Percentiles rank a stretch among this genome's conserved stretches.
Conservation (phyloP, 2,888 invertebrate genomes). For the Drosophila antonietae region DNA sequence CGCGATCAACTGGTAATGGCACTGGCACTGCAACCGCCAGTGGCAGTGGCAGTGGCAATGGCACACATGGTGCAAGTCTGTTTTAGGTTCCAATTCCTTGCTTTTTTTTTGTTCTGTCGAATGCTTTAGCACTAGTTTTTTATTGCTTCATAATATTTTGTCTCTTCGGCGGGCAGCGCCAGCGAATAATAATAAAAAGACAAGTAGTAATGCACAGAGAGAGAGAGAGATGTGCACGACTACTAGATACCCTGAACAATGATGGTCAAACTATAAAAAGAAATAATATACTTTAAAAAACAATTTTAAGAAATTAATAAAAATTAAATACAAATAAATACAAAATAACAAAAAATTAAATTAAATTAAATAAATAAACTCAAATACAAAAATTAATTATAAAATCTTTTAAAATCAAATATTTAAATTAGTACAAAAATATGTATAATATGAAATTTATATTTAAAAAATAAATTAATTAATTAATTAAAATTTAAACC, state of each 20-base stretch:
- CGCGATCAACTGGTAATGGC: conserved; percentile 53
- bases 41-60: conserved; percentile 49
- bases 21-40: conserved; percentile 74
- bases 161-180: conserved; percentile 29
- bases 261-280: no score
- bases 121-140: conserved; percentile 81
- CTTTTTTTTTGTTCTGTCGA: conserved; percentile 77
- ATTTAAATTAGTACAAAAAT: no score
- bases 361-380: no score
- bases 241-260: background rate
- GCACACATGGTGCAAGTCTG: conserved; percentile 83
- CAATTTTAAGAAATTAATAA: no score
- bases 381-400: no score
- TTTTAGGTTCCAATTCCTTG: conserved; percentile 52
- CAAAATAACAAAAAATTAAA: no score
- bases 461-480: no score
- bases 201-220: background rate
- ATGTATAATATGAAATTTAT: no score
- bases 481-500: no score
- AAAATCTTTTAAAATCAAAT: no score
- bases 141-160: conserved; percentile 71
- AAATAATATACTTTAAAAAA: no score
- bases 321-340: no score
- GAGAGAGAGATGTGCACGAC: background rate
- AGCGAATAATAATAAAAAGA: conserved; percentile 34